Evolutionary conservation across 2,113 vertebrate species (phyloP), one percentile per base, ranked within the genome.

Genomic region (Periophthalmodon schlosseri): DNA sequence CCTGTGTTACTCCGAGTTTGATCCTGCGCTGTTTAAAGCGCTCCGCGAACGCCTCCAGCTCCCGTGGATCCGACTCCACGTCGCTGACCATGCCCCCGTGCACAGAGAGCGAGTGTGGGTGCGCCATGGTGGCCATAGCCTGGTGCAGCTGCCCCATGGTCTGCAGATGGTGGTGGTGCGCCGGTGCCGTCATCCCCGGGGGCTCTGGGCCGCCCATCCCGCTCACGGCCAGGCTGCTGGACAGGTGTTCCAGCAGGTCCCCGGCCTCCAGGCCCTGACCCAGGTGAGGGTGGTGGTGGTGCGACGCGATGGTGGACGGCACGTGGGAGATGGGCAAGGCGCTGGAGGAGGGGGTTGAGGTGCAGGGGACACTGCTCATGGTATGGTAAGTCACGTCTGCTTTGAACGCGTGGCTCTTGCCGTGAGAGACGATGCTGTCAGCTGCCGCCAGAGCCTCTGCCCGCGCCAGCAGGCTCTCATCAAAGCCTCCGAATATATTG

Each of bases 401-500:
- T 93, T 97, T 98, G 95, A 96, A 97, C 56, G 93, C 95, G 84
- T 96, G 96, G 89, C 93, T 95, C 93, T 97, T 96, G 94, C 94
- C 93, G 94, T 96, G 97, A 76, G 96, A 94, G 92, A 93, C 96
- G 86, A 97, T 86, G 89, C 87, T 94, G 88, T 98, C 97, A 90
- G 95, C 96, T 81, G 96, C 96, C 87, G 96, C 96, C 95, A 99
- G 94, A 94, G 96, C 97, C 93, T 98, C 97, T 73, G 97, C 96
- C 91, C 97, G 96, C 88, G 96, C 96, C 95, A 98, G 95, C 93
- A 98, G 95, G 91, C 93, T 97, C 94, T 98, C 97, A 94, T 99
- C 97, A 91, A 98, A 97, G 95, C 96, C 95, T 87, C 95, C 96
- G 87, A 99, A 99, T 95, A 99, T 96, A 96, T 97, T 97, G 94